These are phyloP conservation scores for Aradophagus sp. DNA, from an alignment of 1,140 invertebrate species.

Conservation along the genomic window DNA sequence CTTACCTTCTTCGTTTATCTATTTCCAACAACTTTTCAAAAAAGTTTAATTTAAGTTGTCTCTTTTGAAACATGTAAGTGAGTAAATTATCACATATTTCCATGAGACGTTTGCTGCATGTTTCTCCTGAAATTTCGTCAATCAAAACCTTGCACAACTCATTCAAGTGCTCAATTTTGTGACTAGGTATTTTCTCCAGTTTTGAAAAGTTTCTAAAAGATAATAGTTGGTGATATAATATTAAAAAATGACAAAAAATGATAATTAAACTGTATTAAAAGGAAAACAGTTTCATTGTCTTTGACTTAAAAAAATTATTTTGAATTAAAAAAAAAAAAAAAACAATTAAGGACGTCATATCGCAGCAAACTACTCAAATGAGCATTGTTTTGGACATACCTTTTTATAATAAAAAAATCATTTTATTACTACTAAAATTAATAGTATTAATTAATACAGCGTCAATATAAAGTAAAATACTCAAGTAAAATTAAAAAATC, in stretches of 20 bases:
- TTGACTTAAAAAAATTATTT: too few relatives aligned
- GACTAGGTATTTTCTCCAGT: conserved; percentile 22
- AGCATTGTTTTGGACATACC: too few relatives aligned
- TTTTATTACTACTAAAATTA: too few relatives aligned
- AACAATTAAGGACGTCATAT: too few relatives aligned
- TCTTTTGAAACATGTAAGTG: conserved; percentile 29
- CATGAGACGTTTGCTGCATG: conserved; percentile 9
- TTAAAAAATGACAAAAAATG: neutral
- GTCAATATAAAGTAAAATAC: too few relatives aligned
- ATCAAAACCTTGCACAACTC: conserved; percentile 37
- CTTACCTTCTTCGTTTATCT: conserved; percentile 35
- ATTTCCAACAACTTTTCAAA: conserved; percentile 47
- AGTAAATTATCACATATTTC: conserved; percentile 36
- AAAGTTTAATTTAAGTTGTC: conserved; percentile 26
- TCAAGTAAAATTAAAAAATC: too few relatives aligned
- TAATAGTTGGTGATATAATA: neutral
- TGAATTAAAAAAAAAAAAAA: too few relatives aligned
- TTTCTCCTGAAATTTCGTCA: conserved; percentile 19
- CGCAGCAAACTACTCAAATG: too few relatives aligned
- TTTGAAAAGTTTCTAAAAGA: conserved; percentile 30
- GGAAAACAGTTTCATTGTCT: too few relatives aligned
- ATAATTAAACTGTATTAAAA: neutral
- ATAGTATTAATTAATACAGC: too few relatives aligned
- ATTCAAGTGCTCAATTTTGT: conserved; percentile 36
- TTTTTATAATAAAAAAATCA: too few relatives aligned